Base-by-base conservation (phyloP, 2,888 invertebrate species). In the Clivina fossor region DNA sequence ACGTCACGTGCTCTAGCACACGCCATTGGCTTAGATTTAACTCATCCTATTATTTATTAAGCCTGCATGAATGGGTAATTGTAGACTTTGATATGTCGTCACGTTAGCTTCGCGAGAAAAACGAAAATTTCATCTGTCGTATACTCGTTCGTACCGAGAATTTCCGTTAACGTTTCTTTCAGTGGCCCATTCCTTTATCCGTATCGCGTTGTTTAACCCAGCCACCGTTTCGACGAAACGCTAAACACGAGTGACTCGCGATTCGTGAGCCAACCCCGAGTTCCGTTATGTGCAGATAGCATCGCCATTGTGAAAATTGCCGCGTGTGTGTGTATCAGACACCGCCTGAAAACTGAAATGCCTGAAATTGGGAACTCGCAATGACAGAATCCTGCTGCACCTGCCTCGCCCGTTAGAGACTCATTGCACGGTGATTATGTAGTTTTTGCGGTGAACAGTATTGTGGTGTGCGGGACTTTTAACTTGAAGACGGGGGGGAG, bases 41-140 rank as follows among this genome's bases (percentile, higher is more conserved):
- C 76, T 76, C 76, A 76, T 78, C 75, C 74, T 71, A 76, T 78
- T 77, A 78, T 76, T 78, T 78, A 78, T 78, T 76, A 75, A 77
- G 72, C 70, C 71, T 74, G 73, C 71, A 74, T 74, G 74, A 75
- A 75, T 75, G 75, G 73, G 69, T 69, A 69, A 71, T 69, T 67
- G 71, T 71, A 68, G 67, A 70, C 68, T 71, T 69, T 69, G 72
- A 70, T 70, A 71, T 71, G 70, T 67, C 68, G 67, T 67, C 69
- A 55, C 47, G 38, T 40, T 50, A 58, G 43, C 54, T 44, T 26
- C 65, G 60, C 57, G 61, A 60, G 65, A 61, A 67, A n/a, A n/a
- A n/a, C 58, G 60, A 50, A 49, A 55, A 58, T 26, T 49, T 55
- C 48, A 43, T 47, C 46, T 51, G 40, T 46, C 38, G 56, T 54